Evolutionary conservation across 35 echinoderm and acorn worm genomes (phyloP).

Genomic region (Ophiothrix spiculata): DNA sequence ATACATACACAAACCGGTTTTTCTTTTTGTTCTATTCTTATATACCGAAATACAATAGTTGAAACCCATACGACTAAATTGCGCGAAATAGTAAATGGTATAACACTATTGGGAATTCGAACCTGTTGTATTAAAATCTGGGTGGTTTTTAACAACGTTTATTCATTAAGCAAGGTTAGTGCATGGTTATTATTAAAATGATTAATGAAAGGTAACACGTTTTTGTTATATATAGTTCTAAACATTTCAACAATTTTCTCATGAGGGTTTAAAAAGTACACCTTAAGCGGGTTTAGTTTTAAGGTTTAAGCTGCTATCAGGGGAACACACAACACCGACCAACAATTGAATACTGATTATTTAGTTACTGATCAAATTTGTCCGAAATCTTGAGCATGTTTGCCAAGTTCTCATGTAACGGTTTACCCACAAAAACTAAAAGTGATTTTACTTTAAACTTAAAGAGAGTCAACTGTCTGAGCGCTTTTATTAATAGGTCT

Average conservation of each 20-base stretch:
- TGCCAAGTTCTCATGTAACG: constrained; percentile 1
- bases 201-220: not conserved
- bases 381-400: not conserved
- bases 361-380: constrained; percentile 1
- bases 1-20: too few species aligned
- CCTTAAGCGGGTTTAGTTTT: too few species aligned
- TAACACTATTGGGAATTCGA: not conserved
- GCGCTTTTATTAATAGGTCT: not conserved
- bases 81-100: not conserved
- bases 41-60: too few species aligned
- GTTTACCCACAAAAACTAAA: not conserved
- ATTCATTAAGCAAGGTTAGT: not conserved
- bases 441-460: not conserved
- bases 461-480: not conserved
- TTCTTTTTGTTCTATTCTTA: too few species aligned
- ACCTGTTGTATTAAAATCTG: not conserved
- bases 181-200: not conserved
- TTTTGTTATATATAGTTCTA: not conserved
- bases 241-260: not conserved
- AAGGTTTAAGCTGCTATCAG: not conserved
- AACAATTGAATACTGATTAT: not conserved
- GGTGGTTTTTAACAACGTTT: not conserved
- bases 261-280: too few species aligned
- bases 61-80: too few species aligned
- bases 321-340: not conserved